Evolutionary conservation across 2,888 invertebrate genomes (phyloP), one percentile per base, ranked within the genome.

Genomic region (Caenorhabditis afra): DNA sequence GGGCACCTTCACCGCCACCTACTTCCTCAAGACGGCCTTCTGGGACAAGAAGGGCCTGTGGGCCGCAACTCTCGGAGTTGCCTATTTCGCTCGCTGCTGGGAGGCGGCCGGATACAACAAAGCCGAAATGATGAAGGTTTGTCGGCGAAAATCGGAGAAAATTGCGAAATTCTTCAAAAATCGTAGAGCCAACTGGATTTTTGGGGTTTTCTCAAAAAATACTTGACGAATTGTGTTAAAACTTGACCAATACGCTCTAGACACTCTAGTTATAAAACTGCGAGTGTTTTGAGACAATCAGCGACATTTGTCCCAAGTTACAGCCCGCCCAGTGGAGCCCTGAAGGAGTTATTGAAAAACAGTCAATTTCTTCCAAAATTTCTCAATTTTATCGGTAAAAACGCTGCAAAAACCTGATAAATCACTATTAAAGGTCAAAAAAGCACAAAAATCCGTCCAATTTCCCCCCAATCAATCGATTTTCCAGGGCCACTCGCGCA

Each of bases 1-100:
- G 87, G 87, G 87, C n/a, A 87, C 87, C 8, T 87, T 87, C 76
- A 87, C 87, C 66, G 23, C 84, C 67, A 76, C 66, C 44, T 87
- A 87, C 61, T 80, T 81, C 22, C 65, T 82, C 20, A 83, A 81
- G 66, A 82, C 70, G 49, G 74, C 82, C 18, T 61, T 85, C 62
- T 82, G 81, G 83, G 82, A 82, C 18, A 83, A 82, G 41, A 57
- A 76, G 52, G 79, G 83, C 20, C 62, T 82, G 12, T 83, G 80
- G 78, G 61, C 74, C 8, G 71, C 76, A 22, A 71, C 83, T n/a
- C 44, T 79, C n/a, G 81, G 53, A 53, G 81, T 80, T 53, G 55
- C 65, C 47, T 87, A 86, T 53, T 79, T 86, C 39, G 84, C 86
- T 14, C 55, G 82, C 12, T 85, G 86, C 66, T 87, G 83, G 82